Percentiles rank a stretch among this genome's conserved stretches.
These are phyloP conservation scores for Sarcophaga rosellei DNA, from an alignment of 2,888 invertebrate genomes.

Conservation along the genomic window DNA sequence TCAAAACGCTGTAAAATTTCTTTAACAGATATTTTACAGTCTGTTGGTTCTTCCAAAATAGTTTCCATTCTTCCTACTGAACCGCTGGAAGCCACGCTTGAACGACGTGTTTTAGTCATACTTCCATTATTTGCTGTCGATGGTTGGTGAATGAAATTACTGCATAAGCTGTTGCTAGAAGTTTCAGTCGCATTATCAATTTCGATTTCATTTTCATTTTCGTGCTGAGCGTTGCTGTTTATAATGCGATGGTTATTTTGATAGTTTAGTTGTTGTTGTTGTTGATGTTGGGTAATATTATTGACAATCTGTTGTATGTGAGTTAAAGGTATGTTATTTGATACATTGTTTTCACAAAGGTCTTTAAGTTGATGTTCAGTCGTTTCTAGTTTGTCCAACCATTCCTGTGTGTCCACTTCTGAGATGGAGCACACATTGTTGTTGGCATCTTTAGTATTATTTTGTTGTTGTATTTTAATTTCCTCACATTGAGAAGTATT, in stretches of 20 bases:
- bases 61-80: constrained; percentile 90
- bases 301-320: constrained; percentile 62
- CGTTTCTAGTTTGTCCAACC: constrained; percentile 29
- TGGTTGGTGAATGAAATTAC: not conserved
- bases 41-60: constrained; percentile 88
- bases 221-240: not conserved
- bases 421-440: constrained; percentile 35
- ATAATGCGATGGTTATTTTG: not conserved
- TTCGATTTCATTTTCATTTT: constrained; percentile 43
- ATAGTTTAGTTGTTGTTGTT: not conserved
- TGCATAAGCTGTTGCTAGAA: not conserved
- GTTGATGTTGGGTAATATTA: constrained; percentile 47
- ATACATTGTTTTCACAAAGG: constrained; percentile 15
- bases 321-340: constrained; percentile 40
- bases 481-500: not conserved
- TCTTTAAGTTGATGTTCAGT: not conserved
- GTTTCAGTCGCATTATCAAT: constrained; percentile 28
- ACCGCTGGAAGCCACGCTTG: constrained; percentile 80
- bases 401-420: constrained; percentile 28
- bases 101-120: constrained; percentile 76
- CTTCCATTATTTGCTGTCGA: constrained; percentile 44
- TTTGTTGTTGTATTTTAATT: not conserved
- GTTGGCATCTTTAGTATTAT: constrained; percentile 42
- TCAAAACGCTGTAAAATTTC: constrained; percentile 92
- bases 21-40: constrained; percentile 91